These are phyloP conservation scores for Sebastes cheni DNA, from an alignment of 2,797 vertebrate genomes.

Conservation along the genomic window DNA sequence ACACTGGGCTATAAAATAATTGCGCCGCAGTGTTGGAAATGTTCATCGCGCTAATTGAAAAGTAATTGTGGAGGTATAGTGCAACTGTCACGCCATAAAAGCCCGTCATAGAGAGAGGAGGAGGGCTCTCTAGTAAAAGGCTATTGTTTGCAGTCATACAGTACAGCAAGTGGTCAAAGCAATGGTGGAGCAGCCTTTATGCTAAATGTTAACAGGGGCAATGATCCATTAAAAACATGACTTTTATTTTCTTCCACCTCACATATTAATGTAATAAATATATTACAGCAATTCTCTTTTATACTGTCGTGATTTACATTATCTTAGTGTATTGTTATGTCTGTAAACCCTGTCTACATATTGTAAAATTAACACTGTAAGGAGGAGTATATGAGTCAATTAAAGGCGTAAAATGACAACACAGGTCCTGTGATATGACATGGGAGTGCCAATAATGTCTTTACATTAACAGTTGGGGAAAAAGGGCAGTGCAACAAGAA, in stretches of 20 bases:
- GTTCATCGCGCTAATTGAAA: constrained; percentile 88
- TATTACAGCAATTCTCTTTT: constrained; percentile 34
- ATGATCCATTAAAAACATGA: constrained; percentile 71
- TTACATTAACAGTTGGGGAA: neutral
- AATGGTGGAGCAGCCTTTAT: constrained; percentile 44
- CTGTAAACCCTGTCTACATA: constrained; percentile 49
- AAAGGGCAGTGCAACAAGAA: neutral
- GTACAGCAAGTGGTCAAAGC: constrained; percentile 66
- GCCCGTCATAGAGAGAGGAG: constrained; percentile 76
- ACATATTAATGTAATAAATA: constrained; percentile 56
- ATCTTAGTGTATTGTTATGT: constrained; percentile 32
- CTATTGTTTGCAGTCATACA: constrained; percentile 76
- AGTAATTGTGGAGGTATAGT: constrained; percentile 88
- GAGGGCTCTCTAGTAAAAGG: constrained; percentile 68
- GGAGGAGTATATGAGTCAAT: constrained; percentile 42
- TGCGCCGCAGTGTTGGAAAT: constrained; percentile 84
- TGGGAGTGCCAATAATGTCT: neutral
- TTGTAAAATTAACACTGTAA: constrained; percentile 54
- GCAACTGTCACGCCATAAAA: constrained; percentile 85
- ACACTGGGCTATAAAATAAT: constrained; percentile 89
- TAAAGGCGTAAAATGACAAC: constrained; percentile 34
- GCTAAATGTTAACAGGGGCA: constrained; percentile 69
- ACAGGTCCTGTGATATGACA: neutral
- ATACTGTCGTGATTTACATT: constrained; percentile 51
- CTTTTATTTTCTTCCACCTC: constrained; percentile 47